phyloP scores from a whole-genome alignment of 2,888 invertebrate genomes.

The Halocaridina rubra region DNA sequence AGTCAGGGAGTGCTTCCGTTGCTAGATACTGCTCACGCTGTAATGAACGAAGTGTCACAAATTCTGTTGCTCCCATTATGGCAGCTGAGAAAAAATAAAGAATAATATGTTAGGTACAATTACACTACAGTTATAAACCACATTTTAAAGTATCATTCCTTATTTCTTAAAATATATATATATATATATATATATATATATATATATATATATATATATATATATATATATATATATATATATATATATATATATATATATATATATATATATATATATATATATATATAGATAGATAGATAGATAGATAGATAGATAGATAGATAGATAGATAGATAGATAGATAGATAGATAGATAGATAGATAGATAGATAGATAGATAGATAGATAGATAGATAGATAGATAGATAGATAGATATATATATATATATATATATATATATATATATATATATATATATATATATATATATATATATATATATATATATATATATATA shows the following conservation, averaged over 20 bases:
- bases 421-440: not conserved
- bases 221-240: conserved; percentile 4
- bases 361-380: not conserved
- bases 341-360: not conserved
- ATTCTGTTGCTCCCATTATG: conserved; percentile 82
- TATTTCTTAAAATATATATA: not conserved
- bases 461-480: conserved; percentile 2
- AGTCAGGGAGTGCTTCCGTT: conserved; percentile 81
- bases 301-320: not conserved
- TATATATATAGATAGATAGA: not conserved
- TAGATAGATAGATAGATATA: not conserved
- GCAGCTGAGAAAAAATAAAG: conserved; percentile 72
- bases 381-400: not conserved
- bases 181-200: conserved; percentile 5
- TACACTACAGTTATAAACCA: not conserved
- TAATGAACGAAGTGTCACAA: conserved; percentile 78
- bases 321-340: not conserved
- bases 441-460: not conserved
- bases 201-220: conserved; percentile 8
- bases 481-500: conserved; percentile 1
- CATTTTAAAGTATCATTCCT: not conserved
- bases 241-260: not conserved
- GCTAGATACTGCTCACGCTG: conserved; percentile 81
- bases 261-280: not conserved
- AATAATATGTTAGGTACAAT: not conserved